phyloP scores from a whole-genome alignment of 2,797 vertebrate genomes.

The Neomorphus geoffroyi region DNA sequence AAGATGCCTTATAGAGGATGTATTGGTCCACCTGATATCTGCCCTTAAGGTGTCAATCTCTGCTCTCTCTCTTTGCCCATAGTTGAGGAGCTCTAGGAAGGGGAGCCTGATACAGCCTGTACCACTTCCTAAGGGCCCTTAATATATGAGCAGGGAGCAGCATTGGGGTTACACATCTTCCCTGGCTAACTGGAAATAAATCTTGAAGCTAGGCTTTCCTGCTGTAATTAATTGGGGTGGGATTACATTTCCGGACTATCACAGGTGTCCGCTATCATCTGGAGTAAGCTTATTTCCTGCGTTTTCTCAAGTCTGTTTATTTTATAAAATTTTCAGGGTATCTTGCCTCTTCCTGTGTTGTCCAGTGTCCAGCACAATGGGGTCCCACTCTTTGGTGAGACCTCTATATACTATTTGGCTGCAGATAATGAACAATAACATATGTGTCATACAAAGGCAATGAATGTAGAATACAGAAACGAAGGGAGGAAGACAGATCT shows the following conservation, averaged over 20 bases:
- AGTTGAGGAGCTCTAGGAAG: neutral
- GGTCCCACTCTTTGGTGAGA: neutral
- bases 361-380: neutral
- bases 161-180: accelerated
- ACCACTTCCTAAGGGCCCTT: neutral
- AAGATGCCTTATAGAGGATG: neutral
- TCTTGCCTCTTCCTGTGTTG: neutral
- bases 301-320: neutral
- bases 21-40: neutral
- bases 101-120: neutral
- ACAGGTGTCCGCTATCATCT: neutral
- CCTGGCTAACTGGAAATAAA: neutral
- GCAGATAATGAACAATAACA: neutral
- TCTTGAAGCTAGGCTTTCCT: neutral
- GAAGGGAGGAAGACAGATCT: neutral
- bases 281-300: neutral
- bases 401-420: accelerated
- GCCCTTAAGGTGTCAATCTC: neutral
- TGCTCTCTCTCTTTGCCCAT: neutral
- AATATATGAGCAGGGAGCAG: neutral
- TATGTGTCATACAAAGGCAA: neutral
- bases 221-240: neutral
- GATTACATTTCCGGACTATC: neutral
- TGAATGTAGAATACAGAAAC: neutral
- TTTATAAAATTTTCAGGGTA: neutral